phyloP scores from a whole-genome alignment of 2,797 vertebrate species.

The Psittacula derbiana region DNA sequence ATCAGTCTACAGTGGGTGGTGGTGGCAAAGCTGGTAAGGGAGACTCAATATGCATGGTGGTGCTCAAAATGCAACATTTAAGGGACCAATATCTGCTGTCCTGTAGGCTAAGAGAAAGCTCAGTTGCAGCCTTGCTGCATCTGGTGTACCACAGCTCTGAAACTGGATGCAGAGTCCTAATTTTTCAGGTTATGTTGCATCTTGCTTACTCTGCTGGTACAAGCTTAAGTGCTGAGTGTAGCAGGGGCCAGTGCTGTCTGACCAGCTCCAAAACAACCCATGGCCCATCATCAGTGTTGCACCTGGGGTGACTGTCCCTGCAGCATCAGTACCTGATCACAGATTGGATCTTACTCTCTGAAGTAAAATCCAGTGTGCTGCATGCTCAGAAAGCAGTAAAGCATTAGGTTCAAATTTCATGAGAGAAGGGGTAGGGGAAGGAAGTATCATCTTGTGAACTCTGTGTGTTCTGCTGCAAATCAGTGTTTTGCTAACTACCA shows the following conservation, averaged over 20 bases:
- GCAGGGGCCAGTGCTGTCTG: accelerated
- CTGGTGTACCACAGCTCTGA: accelerated
- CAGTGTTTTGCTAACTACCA: not conserved
- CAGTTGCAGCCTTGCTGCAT: too few species aligned
- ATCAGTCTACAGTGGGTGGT: accelerated
- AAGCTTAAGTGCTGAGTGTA: accelerated
- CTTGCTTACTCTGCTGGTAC: too few species aligned
- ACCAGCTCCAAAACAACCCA: not conserved
- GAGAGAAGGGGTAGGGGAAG: not conserved
- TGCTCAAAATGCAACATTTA: accelerated
- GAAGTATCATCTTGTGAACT: accelerated
- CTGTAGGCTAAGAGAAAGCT: not conserved
- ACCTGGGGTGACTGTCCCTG: not conserved
- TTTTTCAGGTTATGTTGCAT: too few species aligned
- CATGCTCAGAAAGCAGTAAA: accelerated
- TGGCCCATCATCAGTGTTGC: accelerated
- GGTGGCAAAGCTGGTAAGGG: not conserved
- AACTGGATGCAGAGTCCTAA: accelerated
- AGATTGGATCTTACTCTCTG: accelerated
- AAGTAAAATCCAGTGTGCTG: not conserved
- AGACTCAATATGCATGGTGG: accelerated
- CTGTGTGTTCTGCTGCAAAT: not conserved
- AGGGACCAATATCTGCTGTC: not conserved
- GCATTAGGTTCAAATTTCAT: not conserved
- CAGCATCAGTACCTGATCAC: not conserved